These are phyloP conservation scores for Steinernema feltiae DNA, from an alignment of 1,140 invertebrate genomes.

Conservation along the genomic window DNA sequence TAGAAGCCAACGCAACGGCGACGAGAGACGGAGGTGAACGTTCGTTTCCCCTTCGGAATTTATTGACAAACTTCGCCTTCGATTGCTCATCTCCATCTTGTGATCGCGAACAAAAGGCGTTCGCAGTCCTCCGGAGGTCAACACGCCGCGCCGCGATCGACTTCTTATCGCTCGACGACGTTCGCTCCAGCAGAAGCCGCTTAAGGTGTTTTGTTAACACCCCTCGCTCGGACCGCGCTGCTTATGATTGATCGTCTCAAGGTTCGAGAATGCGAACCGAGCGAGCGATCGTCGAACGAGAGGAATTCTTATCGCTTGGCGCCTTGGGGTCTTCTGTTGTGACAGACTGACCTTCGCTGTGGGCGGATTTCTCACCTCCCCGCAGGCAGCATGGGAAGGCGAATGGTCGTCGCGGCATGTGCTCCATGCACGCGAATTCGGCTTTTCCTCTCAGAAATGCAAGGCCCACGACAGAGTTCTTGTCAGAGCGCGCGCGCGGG, in stretches of 20 bases:
- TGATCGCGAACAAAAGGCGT: too few species aligned
- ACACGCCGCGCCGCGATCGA: neutral
- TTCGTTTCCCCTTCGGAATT: neutral
- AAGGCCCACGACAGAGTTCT: neutral
- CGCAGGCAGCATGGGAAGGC: neutral
- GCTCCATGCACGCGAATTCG: neutral
- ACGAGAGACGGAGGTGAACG: neutral
- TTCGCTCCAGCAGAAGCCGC: neutral
- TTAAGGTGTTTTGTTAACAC: neutral
- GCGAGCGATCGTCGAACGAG: neutral
- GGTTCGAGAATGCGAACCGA: neutral
- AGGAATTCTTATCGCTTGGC: constrained; percentile 4
- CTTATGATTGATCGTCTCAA: constrained; percentile 3
- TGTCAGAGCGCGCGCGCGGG: neutral
- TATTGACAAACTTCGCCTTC: neutral
- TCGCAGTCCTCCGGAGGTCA: too few species aligned
- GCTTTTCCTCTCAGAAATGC: neutral
- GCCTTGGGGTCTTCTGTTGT: neutral
- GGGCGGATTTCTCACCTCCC: neutral
- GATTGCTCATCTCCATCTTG: neutral
- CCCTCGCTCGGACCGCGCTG: neutral
- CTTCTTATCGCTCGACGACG: neutral
- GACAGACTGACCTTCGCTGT: neutral
- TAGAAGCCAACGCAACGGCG: too few species aligned
- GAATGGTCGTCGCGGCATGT: neutral